Conservation (phyloP, 2,113 vertebrate genomes). For the Etheostoma cragini region DNA sequence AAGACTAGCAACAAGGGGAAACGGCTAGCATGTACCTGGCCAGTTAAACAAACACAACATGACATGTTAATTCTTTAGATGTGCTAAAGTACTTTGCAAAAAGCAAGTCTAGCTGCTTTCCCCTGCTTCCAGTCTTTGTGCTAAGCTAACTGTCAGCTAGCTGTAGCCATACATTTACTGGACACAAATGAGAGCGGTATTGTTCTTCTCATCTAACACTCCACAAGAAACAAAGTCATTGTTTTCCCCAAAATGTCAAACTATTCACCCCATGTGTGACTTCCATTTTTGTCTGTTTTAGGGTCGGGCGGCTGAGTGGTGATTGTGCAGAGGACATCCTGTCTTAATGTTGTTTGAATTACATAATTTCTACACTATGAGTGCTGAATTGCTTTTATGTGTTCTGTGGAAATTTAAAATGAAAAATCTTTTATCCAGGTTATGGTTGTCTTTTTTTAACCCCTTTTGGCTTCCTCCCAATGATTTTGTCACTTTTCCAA, state of each 20-base stretch:
- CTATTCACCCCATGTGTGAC: neutral
- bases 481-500: too few species aligned
- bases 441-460: too few species aligned
- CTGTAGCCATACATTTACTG: neutral
- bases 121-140: neutral
- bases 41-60: neutral
- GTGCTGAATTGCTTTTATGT: neutral
- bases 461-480: too few species aligned
- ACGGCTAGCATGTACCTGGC: neutral
- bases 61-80: neutral
- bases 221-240: neutral
- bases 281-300: neutral
- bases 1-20: neutral
- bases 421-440: too few species aligned
- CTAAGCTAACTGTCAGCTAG: neutral
- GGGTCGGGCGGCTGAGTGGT: accelerated
- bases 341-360: neutral
- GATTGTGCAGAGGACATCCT: neutral
- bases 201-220: neutral
- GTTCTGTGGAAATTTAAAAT: too few species aligned
- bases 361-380: neutral
- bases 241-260: neutral
- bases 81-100: neutral
- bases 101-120: neutral
- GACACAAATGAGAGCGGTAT: neutral